Evolutionary conservation across 2,888 invertebrate genomes (phyloP).

Genomic region (Aphodius granarius): DNA sequence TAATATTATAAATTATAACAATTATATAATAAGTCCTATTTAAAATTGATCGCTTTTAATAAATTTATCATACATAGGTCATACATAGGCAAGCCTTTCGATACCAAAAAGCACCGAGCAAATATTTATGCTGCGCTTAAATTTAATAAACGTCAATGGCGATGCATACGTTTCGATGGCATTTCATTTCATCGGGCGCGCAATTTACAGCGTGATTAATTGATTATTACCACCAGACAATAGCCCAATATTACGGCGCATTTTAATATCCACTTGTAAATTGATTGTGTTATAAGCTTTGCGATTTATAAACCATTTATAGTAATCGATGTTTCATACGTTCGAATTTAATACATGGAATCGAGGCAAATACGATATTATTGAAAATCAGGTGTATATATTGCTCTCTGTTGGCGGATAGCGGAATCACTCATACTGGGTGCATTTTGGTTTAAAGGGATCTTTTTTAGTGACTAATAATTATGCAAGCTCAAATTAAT

Average conservation of each 20-base stretch:
- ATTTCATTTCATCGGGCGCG: not conserved
- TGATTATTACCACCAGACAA: not conserved
- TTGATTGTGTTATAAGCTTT: not conserved
- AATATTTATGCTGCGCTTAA: not conserved
- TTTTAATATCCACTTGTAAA: not conserved
- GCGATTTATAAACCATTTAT: not conserved
- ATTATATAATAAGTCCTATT: too few species aligned
- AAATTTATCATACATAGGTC: too few species aligned
- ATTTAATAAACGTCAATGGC: not conserved
- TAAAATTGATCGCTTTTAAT: too few species aligned
- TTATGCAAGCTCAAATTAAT: too few species aligned
- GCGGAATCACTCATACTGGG: too few species aligned
- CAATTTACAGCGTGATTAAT: not conserved
- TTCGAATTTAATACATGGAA: not conserved
- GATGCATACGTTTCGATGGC: not conserved
- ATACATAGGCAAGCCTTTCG: not conserved
- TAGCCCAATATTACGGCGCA: not conserved
- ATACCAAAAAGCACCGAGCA: not conserved
- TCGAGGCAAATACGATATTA: not conserved
- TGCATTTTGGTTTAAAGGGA: too few species aligned
- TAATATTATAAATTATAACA: too few species aligned
- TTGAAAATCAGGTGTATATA: too few species aligned
- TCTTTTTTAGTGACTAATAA: too few species aligned
- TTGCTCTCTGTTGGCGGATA: too few species aligned
- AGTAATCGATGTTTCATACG: not conserved